Evolutionary conservation across 2,797 vertebrate species (phyloP).

Genomic region (Chrysocyon brachyurus): DNA sequence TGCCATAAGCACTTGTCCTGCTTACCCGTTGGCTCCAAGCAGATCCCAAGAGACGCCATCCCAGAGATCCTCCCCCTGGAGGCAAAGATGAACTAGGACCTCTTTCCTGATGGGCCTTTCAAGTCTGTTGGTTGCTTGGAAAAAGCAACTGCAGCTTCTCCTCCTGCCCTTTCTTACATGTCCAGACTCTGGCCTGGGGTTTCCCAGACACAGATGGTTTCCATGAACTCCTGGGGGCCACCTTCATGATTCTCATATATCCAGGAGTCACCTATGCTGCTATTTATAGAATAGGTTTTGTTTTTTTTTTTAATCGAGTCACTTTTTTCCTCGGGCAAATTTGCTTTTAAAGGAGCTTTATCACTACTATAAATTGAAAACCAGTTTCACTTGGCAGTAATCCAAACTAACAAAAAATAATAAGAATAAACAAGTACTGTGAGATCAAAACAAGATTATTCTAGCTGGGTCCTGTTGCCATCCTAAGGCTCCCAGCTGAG

Average conservation of each 20-base stretch:
- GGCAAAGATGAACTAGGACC: neutral
- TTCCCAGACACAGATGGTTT: neutral
- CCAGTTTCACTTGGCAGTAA: neutral
- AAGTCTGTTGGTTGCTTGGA: neutral
- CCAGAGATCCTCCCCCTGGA: neutral
- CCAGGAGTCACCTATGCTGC: neutral
- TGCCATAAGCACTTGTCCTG: neutral
- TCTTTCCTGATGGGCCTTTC: neutral
- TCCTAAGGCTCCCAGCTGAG: neutral
- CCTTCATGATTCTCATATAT: neutral
- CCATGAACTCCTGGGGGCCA: neutral
- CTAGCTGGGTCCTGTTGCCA: neutral
- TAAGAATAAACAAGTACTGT: slow-evolving; percentile 22
- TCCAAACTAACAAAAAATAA: slow-evolving; percentile 39
- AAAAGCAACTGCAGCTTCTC: neutral
- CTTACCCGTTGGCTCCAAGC: neutral
- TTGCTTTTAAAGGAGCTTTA: slow-evolving; percentile 54
- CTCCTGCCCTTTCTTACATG: neutral
- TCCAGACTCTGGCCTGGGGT: neutral
- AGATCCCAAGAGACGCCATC: neutral
- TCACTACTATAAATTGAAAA: neutral
- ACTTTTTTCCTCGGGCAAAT: neutral
- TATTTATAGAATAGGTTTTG: neutral
- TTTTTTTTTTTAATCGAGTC: slow-evolving; percentile 36
- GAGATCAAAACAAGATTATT: neutral